Evolutionary conservation across 2,888 invertebrate genomes (phyloP).

Genomic region (Brenthis daphne): DNA sequence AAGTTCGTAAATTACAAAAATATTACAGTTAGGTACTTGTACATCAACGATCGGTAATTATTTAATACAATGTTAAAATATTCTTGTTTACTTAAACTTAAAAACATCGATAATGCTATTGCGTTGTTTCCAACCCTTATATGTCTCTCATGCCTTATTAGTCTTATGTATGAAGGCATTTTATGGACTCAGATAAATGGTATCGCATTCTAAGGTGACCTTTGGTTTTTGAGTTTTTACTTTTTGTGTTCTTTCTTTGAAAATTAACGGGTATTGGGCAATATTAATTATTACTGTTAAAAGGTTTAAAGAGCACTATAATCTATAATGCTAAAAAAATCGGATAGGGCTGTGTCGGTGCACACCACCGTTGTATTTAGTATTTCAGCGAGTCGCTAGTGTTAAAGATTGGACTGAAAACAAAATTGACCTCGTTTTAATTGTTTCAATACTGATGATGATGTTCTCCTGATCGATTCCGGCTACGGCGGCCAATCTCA

Average conservation of each 20-base stretch:
- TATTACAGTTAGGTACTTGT: too few relatives aligned
- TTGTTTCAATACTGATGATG: too few relatives aligned
- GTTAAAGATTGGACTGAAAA: too few relatives aligned
- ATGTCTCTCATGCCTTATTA: conserved; percentile 14
- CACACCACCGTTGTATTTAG: too few relatives aligned
- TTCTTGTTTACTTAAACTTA: conserved; percentile 16
- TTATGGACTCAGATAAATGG: conserved; percentile 22
- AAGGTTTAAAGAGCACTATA: too few relatives aligned
- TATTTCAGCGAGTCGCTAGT: too few relatives aligned
- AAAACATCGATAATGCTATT: conserved; percentile 21
- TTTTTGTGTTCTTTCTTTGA: neutral
- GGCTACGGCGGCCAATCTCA: too few relatives aligned
- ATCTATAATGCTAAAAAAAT: too few relatives aligned
- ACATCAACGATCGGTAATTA: conserved; percentile 10
- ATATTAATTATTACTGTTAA: too few relatives aligned
- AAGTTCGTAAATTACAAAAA: conserved; percentile 20
- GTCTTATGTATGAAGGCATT: conserved; percentile 13
- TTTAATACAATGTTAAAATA: conserved; percentile 27
- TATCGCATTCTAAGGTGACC: conserved; percentile 27
- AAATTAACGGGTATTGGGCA: neutral
- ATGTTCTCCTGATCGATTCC: too few relatives aligned
- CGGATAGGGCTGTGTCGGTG: too few relatives aligned
- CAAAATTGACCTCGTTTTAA: too few relatives aligned
- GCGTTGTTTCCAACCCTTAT: conserved; percentile 16
- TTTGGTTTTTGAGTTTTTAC: conserved; percentile 12